Evolutionary conservation across 2,113 vertebrate species (phyloP), one percentile per base, ranked within the genome.

Genomic region (Neolamprologus cancellatus): DNA sequence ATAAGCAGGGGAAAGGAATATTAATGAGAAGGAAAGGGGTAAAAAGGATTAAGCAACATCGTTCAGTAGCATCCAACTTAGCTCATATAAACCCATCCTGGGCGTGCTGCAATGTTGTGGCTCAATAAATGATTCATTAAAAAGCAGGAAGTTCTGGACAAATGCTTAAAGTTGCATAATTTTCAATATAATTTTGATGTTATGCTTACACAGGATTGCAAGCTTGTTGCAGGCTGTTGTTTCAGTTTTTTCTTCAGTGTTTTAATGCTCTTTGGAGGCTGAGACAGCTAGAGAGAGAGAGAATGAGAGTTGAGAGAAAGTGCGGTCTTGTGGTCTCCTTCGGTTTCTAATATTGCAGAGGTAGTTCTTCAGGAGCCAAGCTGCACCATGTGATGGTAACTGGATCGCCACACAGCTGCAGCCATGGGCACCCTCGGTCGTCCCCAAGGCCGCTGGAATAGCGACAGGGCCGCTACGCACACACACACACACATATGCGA

Each of bases 341-440:
- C 57, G 89, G 93, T 95, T 94, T 94, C 94, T 95, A 94, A 95
- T 95, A 95, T 88, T 95, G 94, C 93, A 92, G 94, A 94, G 90
- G 91, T 91, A 94, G 94, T 93, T 87, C 91, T 94, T 93, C 87
- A 44, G 89, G 30, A 83, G 95, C 94, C 94, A 95, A 95, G 91
- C 82, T 12, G 91, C 90, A 89, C 91, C 95, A 94, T 94, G 94
- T 93, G 93, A 95, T 5, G 82, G 94, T 95, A 95, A 95, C 90
- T 80, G 92, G 93, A 95, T 95, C 94, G 44, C 85, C 50, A 84
- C 92, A 83, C 94, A 95, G 95, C 95, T 95, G 94, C 94, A 93
- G 92, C 88, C 82, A 82, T 11, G 87, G 91, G 91, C 90, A 93
- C 88, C 90, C 87, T 52, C 15, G 53, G 85, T 89, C 86, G 88